Percentiles rank a stretch among this genome's conserved stretches.
Conservation (phyloP, 2,888 invertebrate genomes). For the Linyphia triangularis region DNA sequence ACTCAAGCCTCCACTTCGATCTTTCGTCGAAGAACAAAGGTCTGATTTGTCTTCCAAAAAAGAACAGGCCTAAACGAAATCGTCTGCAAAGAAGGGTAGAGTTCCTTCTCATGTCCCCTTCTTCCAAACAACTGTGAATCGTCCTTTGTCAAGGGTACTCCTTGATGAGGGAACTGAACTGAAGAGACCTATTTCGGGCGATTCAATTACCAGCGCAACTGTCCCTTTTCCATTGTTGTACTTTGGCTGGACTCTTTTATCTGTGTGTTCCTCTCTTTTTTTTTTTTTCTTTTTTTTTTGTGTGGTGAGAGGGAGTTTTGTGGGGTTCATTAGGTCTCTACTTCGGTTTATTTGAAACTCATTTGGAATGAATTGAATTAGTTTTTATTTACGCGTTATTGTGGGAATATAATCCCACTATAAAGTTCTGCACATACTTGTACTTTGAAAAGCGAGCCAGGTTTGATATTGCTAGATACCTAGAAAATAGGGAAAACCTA, state of each 20-base stretch:
- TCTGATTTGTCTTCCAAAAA: neutral
- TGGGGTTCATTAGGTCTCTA: neutral
- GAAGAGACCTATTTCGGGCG: constrained; percentile 18
- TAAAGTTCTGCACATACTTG: too few relatives aligned
- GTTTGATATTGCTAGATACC: too few relatives aligned
- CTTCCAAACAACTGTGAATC: neutral
- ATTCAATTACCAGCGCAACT: constrained; percentile 48
- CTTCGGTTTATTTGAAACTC: neutral
- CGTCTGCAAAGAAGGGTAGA: neutral
- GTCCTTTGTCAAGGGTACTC: neutral
- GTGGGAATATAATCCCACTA: too few relatives aligned
- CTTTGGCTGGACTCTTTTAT: constrained; percentile 1
- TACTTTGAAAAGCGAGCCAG: too few relatives aligned
- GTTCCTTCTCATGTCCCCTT: neutral
- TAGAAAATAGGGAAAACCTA: too few relatives aligned
- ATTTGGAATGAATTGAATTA: neutral
- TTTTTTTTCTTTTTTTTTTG: neutral
- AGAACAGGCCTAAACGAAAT: neutral
- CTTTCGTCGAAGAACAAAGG: neutral
- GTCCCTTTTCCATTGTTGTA: constrained; percentile 10
- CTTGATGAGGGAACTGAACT: neutral
- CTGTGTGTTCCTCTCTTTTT: neutral
- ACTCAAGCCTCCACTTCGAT: neutral
- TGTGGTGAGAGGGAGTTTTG: neutral
- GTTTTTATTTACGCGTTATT: too few relatives aligned